These are phyloP conservation scores for Cephus sareptanus DNA, from an alignment of 2,888 invertebrate genomes.

Conservation along the genomic window DNA sequence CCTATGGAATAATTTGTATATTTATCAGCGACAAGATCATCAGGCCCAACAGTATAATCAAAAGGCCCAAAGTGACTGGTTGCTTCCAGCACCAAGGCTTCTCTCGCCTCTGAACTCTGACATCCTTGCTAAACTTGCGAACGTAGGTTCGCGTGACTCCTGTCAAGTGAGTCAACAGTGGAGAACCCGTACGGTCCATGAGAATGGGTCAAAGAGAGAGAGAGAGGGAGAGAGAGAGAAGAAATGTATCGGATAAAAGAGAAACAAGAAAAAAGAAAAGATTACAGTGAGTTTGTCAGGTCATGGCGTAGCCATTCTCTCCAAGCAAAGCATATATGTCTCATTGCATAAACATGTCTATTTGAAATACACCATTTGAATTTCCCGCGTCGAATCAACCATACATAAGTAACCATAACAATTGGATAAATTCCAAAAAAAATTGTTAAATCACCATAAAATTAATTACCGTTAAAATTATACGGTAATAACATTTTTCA, in stretches of 20 bases:
- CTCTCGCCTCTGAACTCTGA: constrained; percentile 24
- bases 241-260: background rate
- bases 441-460: background rate
- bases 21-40: constrained; percentile 20
- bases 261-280: background rate
- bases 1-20: constrained; percentile 23
- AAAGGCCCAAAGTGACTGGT: constrained; percentile 13
- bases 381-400: background rate
- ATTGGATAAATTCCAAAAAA: background rate
- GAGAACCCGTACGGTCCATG: background rate
- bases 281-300: background rate
- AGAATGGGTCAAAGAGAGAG: background rate
- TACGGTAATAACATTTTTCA: background rate
- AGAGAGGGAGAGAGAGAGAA: background rate
- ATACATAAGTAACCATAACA: background rate
- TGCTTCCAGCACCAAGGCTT: constrained; percentile 11
- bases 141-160: constrained; percentile 7
- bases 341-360: background rate
- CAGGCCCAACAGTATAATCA: constrained; percentile 11
- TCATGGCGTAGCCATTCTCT: background rate
- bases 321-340: background rate
- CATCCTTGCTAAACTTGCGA: constrained; percentile 12
- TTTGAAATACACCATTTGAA: background rate
- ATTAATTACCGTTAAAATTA: background rate
- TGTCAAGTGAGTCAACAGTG: background rate